phyloP scores from a whole-genome alignment of 2,888 invertebrate genomes.

The Disparrhopalites patrizii region DNA sequence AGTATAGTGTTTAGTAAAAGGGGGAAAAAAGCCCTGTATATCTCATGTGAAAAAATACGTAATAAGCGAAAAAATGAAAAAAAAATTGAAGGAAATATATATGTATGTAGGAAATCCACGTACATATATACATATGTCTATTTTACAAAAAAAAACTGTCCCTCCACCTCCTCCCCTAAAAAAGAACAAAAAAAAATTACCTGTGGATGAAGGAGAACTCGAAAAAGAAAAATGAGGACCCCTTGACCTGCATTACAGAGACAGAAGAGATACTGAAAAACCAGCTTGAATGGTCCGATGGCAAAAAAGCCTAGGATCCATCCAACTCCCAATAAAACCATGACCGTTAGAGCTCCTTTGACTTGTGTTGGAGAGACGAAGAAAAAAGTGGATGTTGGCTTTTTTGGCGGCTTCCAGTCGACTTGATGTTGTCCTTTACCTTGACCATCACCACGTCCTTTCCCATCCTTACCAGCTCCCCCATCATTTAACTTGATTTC shows the following conservation, averaged over 20 bases:
- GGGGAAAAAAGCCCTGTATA: too few relatives aligned
- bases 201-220: slow-evolving; percentile 44
- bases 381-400: slow-evolving; percentile 23
- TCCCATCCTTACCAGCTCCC: neutral
- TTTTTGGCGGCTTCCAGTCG: slow-evolving; percentile 27
- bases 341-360: slow-evolving; percentile 44
- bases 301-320: slow-evolving; percentile 46
- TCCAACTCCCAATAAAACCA: slow-evolving; percentile 45
- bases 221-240: slow-evolving; percentile 43
- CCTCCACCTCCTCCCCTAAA: neutral
- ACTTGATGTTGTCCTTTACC: neutral
- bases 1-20: too few relatives aligned
- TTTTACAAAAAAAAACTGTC: neutral
- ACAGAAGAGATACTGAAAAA: slow-evolving; percentile 42
- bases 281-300: slow-evolving; percentile 43
- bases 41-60: too few relatives aligned
- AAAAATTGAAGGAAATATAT: too few relatives aligned
- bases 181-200: slow-evolving; percentile 21
- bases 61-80: too few relatives aligned
- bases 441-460: neutral
- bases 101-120: too few relatives aligned
- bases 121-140: too few relatives aligned
- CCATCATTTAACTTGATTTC: slow-evolving; percentile 7
- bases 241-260: slow-evolving; percentile 47
- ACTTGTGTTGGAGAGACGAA: slow-evolving; percentile 40